Conservation (phyloP, 2,797 vertebrate species). For the Rhinoraja longicauda region DNA sequence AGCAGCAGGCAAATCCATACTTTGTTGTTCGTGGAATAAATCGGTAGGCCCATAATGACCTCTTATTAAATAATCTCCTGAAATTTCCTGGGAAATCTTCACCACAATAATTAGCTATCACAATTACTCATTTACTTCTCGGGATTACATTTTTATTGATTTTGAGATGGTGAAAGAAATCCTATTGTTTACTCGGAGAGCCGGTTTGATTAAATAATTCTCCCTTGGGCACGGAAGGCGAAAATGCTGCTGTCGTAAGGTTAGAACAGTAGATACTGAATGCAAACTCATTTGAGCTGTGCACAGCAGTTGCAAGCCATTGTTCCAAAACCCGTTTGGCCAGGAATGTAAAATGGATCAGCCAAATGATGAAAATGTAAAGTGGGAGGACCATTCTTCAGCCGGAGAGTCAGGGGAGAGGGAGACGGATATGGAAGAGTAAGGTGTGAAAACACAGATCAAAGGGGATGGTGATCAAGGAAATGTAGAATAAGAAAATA, state of each 20-base stretch:
- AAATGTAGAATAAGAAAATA: no score
- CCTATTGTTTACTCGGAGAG: not conserved
- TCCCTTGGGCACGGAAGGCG: not conserved
- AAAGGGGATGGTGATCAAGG: no score
- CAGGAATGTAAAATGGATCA: not conserved
- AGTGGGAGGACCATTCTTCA: no score
- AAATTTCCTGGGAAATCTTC: not conserved
- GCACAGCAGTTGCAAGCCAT: not conserved
- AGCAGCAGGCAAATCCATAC: not conserved
- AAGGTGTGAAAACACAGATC: no score
- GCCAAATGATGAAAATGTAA: not conserved
- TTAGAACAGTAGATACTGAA: not conserved
- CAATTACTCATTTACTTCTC: not conserved
- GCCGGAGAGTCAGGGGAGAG: no score
- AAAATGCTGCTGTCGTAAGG: not conserved
- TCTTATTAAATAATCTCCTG: not conserved
- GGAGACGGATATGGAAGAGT: no score
- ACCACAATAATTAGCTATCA: not conserved
- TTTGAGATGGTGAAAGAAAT: conserved; percentile 16
- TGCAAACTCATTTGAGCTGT: not conserved
- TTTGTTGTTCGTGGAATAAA: not conserved
- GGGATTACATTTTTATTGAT: not conserved
- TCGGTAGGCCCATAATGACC: not conserved
- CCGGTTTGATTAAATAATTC: not conserved
- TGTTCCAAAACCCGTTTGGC: not conserved